phyloP scores from a whole-genome alignment of 53 echinoderm and acorn worm species.

The Arbacia lixula region DNA sequence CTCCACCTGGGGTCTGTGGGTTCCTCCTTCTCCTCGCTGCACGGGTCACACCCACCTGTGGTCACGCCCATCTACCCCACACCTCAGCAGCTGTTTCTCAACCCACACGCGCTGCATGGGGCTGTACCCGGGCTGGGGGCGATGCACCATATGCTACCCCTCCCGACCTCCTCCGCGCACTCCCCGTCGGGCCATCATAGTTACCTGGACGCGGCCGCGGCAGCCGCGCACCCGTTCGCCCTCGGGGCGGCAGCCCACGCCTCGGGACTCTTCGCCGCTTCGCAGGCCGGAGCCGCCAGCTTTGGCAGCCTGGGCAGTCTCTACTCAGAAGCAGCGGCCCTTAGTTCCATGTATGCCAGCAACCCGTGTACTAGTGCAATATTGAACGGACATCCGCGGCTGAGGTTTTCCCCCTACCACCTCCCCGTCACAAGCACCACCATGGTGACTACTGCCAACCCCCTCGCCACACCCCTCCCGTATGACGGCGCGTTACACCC shows the following conservation, averaged over 20 bases:
- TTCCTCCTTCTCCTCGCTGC: conserved; percentile 72
- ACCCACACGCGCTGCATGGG: conserved; percentile 78
- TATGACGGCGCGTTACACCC: conserved; percentile 84
- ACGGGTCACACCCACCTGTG: conserved; percentile 86
- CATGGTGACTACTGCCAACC: conserved; percentile 87
- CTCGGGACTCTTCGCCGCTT: conserved; percentile 60
- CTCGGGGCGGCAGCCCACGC: conserved; percentile 68
- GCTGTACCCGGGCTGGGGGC: conserved; percentile 78
- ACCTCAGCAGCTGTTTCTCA: conserved; percentile 91
- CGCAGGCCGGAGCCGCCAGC: conserved; percentile 71
- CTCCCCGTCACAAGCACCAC: conserved; percentile 83
- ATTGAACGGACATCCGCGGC: conserved; percentile 90
- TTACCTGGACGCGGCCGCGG: conserved; percentile 64
- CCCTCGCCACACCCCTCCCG: conserved; percentile 82
- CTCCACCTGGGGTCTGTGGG: conserved; percentile 35
- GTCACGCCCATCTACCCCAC: conserved; percentile 85
- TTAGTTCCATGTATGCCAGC: conserved; percentile 86
- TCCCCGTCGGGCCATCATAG: conserved; percentile 64
- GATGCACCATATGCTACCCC: conserved; percentile 87
- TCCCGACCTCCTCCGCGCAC: conserved; percentile 65
- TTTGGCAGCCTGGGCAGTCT: conserved; percentile 72
- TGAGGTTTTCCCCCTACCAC: conserved; percentile 93
- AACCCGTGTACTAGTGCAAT: conserved; percentile 96
- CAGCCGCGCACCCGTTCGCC: conserved; percentile 73
- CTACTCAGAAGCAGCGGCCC: conserved; percentile 81